Evolutionary conservation across 2,113 vertebrate genomes (phyloP), one percentile per base, ranked within the genome.

Genomic region (Brachyistius frenatus): DNA sequence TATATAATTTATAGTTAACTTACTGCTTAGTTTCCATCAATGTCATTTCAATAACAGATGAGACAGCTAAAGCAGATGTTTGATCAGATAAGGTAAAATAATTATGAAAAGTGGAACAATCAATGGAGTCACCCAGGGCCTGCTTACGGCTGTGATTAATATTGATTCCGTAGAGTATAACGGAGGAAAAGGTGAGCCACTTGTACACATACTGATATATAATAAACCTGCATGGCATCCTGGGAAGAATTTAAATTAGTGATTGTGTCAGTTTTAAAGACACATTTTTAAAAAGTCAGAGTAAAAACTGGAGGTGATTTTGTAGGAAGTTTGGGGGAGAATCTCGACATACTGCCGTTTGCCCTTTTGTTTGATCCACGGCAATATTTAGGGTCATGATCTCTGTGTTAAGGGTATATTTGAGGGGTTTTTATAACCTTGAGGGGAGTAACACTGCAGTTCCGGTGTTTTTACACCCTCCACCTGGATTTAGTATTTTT

Each of bases 21-120:
- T 81, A 49, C 35, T 14, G 11, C 68, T 62, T 55, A 67, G 41
- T 71, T 61, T 66, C 60, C 53, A 74, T 56, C 54, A 85, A 83
- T 85, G 81, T 85, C 81, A 84, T 86, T 83, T 83, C 86, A 87
- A 86, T 86, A 79, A 81, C 80, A 78, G 55, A 74, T n/a, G 16
- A 74, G 47, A 10, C 5, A 32, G 57, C 73, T 30, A 14, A 72
- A 74, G 72, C 35, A 53, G 46, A 70, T 58, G 53, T 73, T 73
- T 85, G 73, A 86, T 78, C 84, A 78, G 82, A 90, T 87, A 82
- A 74, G 67, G 54, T 53, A 1, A 1, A 66, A 44, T 82, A 73
- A 80, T 88, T 86, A 77, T 71, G 39, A 85, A 81, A 83, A 79
- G 72, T 62, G 54, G 62, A 35, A 57, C 50, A 84, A 88, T 37